These are phyloP conservation scores for Drosophila subobscura DNA, from an alignment of 1,140 invertebrate genomes.

Conservation along the genomic window DNA sequence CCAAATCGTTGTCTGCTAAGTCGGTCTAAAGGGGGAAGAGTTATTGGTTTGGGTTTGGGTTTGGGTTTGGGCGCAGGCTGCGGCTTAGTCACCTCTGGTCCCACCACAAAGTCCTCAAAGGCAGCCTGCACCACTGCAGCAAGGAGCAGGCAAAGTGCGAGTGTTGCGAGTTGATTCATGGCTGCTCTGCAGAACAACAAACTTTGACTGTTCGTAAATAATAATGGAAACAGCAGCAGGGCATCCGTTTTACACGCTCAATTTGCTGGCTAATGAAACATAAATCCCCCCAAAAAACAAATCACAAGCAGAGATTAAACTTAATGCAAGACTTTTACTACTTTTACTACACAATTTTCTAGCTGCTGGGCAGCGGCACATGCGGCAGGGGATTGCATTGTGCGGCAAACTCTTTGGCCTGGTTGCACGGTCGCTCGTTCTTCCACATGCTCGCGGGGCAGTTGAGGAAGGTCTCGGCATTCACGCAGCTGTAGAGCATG, in stretches of 20 bases:
- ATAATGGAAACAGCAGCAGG: background rate
- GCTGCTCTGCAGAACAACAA: constrained; percentile 28
- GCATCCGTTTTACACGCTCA: constrained; percentile 35
- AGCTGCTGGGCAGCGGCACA: constrained; percentile 67
- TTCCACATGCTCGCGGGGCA: constrained; percentile 77
- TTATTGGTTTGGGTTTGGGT: background rate
- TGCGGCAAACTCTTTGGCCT: constrained; percentile 70
- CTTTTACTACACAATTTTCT: constrained; percentile 37
- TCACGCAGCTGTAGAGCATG: constrained; percentile 78
- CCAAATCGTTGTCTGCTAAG: background rate
- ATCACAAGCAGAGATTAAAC: constrained; percentile 5
- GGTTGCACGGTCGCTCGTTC: constrained; percentile 53
- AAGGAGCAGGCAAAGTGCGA: constrained; percentile 36
- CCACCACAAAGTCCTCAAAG: constrained; percentile 68
- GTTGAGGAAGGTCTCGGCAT: constrained; percentile 77
- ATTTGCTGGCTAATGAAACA: constrained; percentile 39
- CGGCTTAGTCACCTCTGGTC: constrained; percentile 24
- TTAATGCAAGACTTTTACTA: constrained; percentile 4
- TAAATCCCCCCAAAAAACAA: constrained; percentile 8
- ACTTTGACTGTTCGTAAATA: constrained; percentile 41
- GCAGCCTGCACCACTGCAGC: constrained; percentile 16
- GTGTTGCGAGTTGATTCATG: constrained; percentile 28
- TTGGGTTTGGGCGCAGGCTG: too few relatives aligned
- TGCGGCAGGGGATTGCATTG: constrained; percentile 79
- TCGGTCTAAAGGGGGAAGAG: background rate